These are phyloP conservation scores for Rugalucina vietnamica DNA, from an alignment of 2,888 invertebrate genomes.

Conservation along the genomic window DNA sequence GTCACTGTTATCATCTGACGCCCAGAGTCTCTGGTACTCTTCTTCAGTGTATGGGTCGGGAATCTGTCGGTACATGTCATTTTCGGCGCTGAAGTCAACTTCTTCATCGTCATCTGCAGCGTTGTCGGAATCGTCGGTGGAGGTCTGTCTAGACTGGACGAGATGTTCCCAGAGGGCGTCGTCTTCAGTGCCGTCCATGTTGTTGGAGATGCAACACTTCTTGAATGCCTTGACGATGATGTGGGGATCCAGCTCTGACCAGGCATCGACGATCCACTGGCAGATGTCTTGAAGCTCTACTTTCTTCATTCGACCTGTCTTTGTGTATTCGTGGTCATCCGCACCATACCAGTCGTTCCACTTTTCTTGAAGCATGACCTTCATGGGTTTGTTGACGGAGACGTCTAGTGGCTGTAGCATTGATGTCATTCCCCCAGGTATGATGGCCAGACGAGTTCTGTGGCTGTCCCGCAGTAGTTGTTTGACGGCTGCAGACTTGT, in stretches of 20 bases:
- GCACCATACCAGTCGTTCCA: slow-evolving; percentile 12
- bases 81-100: too few relatives aligned
- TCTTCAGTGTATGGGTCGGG: too few relatives aligned
- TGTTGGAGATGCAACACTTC: slow-evolving; percentile 42
- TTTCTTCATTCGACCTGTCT: slow-evolving; percentile 18
- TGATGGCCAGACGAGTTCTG: slow-evolving; percentile 14
- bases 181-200: slow-evolving; percentile 32
- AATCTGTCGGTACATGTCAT: too few relatives aligned
- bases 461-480: too few relatives aligned
- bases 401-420: slow-evolving; percentile 24
- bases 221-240: slow-evolving; percentile 34
- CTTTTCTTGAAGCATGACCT: background rate
- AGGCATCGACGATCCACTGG: slow-evolving; percentile 34
- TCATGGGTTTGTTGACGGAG: slow-evolving; percentile 28
- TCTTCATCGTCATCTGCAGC: too few relatives aligned
- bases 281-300: slow-evolving; percentile 29
- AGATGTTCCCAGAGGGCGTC: background rate
- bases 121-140: background rate
- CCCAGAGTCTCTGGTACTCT: too few relatives aligned
- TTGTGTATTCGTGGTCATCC: slow-evolving; percentile 4
- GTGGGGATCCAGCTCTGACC: slow-evolving; percentile 35
- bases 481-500: too few relatives aligned
- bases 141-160: background rate
- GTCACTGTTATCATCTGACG: too few relatives aligned
- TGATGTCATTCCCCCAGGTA: slow-evolving; percentile 30